phyloP scores from a whole-genome alignment of 2,888 invertebrate species.

The Trichogramma dendrolimi region DNA sequence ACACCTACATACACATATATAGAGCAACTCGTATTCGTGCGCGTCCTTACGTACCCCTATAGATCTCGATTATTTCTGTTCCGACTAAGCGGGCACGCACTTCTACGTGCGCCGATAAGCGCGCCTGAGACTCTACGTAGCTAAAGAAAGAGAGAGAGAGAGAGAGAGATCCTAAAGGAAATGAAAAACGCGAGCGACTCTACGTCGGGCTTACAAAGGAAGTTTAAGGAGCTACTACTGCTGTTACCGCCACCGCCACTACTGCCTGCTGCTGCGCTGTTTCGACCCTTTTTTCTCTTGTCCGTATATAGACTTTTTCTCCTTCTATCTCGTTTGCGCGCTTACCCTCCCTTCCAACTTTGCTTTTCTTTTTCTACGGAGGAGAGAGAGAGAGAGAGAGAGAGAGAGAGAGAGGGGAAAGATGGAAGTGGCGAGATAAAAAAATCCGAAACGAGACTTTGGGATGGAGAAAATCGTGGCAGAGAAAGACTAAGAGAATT shows the following conservation, averaged over 20 bases:
- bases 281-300: too few relatives aligned
- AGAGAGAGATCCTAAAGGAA: slow-evolving; percentile 13
- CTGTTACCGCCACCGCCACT: neutral
- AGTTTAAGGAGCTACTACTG: slow-evolving; percentile 15
- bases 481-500: neutral
- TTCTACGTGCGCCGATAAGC: slow-evolving; percentile 17
- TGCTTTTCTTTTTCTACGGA: neutral
- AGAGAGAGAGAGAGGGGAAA: slow-evolving; percentile 12
- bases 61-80: slow-evolving; percentile 23
- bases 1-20: neutral
- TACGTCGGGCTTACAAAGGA: slow-evolving; percentile 17
- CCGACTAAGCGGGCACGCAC: neutral
- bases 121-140: slow-evolving; percentile 14
- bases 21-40: neutral
- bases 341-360: neutral
- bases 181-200: slow-evolving; percentile 18
- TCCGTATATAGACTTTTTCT: neutral
- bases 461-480: neutral
- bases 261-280: too few relatives aligned
- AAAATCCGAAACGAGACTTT: too few relatives aligned
- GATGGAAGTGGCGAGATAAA: neutral
- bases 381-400: neutral
- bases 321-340: neutral
- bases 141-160: neutral
- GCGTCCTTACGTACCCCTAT: neutral